Base-by-base conservation (phyloP, 2,888 invertebrate genomes). In the Itoplectis maculator region DNA sequence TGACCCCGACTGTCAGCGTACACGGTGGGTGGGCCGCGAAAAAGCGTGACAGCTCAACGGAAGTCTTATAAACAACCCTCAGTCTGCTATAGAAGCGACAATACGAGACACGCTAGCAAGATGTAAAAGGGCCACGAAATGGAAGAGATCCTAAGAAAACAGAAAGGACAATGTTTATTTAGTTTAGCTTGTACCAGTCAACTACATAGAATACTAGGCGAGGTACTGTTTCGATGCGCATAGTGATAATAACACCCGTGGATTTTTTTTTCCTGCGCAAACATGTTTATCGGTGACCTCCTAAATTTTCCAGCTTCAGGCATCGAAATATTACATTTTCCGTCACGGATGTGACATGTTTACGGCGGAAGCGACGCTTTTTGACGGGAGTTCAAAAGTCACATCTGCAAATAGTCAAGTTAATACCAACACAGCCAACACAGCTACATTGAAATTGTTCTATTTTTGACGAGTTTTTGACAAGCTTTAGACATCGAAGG, bases 31-130 rank as follows among this genome's bases (percentile, higher is more conserved):
- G 59, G 29, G 76, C 66, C 66, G 45, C 68, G 63, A 49, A 85
- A 87, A 89, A 87, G 89, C 83, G 86, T 85, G 88, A 87, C 89
- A 88, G 88, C 87, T 78, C 84, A 84, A 54, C 88, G 87, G 87
- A 89, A 90, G 88, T 90, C 89, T 90, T 91, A 90, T 89, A 91
- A 90, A 90, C 90, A 90, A 89, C 87, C 88, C 87, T 82, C 80
- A 54, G 63, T 85, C 87, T 86, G 86, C 85, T 83, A 87, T 83
- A 87, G 86, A 85, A 77, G 68, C 63, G 73, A 56, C 45, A 49
- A 63, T 18, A 45, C 73, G 51, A 63, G 63, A 78, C 63, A 81
- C 56, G 45, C 76, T 74, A 80, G 73, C 79, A 80, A 84, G 81
- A 75, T 61, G 72, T 76, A 40, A 73, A 68, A 73, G 15, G 70